Base-by-base conservation (phyloP, 2,797 vertebrate genomes). In the Garrulus glandarius region DNA sequence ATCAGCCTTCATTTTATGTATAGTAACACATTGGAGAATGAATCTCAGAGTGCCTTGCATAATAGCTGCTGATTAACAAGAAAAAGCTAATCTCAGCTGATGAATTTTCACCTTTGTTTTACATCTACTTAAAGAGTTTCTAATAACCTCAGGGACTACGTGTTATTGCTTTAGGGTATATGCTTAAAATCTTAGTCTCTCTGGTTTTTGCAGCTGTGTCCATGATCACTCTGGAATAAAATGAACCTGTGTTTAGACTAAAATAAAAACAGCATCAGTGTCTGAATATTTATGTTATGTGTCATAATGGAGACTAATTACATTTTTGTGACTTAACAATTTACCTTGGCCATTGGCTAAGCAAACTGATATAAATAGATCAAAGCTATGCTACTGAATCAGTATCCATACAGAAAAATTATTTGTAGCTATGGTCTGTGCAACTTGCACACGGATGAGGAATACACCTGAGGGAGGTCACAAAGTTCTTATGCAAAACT, bases 51-150 rank as follows among this genome's bases (percentile, higher is more conserved):
- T 90, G 26, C 15, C 10, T 8, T 47, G 39, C 21, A 68, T 72
- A 95, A 84, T 88, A 95, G 21, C 32, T 88, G 26, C 71, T 94
- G 83, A 67, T 70, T 96, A 95, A 92, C 53, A 78, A 87, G 41
- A 67, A 22, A 89, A 88, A 92, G 34, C 9, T 77, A 69, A 93
- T 80, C 53, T 92, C 56, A 71, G 23, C 18, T 84, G 85, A 86
- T 61, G 57, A 59, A 72, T 95, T 79, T 89, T 77, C 53, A 81
- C 72, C 27, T 92, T 91, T 94, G 46, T 89, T 91, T 92, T 82
- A 74, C 0, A 0, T 87, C 56, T 85, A 29, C 15, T 39, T 84
- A 56, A 95, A 79, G 69, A 67, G 43, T 61, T 84, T 75, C 61
- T 91, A 65, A 79, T 47, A 94, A 78, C 52, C 50, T 83, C 37